These are phyloP conservation scores for Pachliopta kotzebuea DNA, from an alignment of 2,888 invertebrate genomes.

Conservation along the genomic window DNA sequence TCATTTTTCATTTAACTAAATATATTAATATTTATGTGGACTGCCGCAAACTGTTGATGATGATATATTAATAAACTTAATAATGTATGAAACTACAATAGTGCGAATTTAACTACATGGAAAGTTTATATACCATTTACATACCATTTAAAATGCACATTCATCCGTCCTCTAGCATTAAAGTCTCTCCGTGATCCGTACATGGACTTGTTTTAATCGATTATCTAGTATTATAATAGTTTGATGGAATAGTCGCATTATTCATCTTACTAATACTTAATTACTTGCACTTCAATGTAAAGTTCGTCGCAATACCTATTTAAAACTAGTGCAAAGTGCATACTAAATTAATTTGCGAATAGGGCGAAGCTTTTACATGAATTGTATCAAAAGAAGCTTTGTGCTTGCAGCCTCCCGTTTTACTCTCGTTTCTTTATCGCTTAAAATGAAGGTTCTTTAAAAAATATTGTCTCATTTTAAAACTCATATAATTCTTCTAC, in stretches of 20 bases:
- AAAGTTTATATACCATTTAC: no score
- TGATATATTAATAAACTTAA: no score
- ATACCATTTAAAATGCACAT: constrained; percentile 32
- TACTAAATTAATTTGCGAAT: constrained; percentile 62
- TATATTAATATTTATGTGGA: no score
- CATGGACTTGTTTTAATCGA: constrained; percentile 45
- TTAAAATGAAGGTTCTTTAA: neutral
- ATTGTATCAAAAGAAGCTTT: constrained; percentile 54
- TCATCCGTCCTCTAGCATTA: constrained; percentile 52
- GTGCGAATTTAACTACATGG: no score
- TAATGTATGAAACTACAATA: no score
- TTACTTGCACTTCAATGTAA: neutral
- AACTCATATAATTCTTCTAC: no score
- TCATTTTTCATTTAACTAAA: no score
- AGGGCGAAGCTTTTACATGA: constrained; percentile 51
- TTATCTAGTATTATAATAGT: neutral
- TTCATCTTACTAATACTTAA: neutral
- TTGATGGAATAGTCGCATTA: neutral
- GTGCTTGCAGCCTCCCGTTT: constrained; percentile 17
- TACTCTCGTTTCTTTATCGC: constrained; percentile 11
- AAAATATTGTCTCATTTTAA: no score
- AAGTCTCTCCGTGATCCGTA: constrained; percentile 43
- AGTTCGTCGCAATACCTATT: constrained; percentile 38
- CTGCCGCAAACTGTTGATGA: no score
- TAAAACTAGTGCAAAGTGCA: constrained; percentile 45